A percentile compares a stretch with the other conserved stretches of the same genome.
Conservation (phyloP, 2,797 vertebrate genomes). For the Tauraco hartlaubi region DNA sequence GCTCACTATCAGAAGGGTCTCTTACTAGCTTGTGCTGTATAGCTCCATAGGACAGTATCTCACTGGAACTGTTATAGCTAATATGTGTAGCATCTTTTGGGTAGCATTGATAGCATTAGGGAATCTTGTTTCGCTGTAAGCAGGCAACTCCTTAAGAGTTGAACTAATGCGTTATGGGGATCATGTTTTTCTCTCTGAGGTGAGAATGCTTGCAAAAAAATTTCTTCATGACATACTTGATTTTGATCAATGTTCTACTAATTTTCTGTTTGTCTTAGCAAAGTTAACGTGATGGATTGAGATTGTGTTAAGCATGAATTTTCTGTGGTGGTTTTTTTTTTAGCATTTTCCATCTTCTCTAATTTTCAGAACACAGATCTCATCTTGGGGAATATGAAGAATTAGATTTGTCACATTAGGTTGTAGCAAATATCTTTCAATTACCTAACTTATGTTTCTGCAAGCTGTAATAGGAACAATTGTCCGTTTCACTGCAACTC, state of each 20-base stretch:
- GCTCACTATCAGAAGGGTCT: neutral
- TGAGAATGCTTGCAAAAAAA: neutral
- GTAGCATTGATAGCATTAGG: neutral
- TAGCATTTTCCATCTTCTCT: neutral
- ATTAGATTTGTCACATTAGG: neutral
- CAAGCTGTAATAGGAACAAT: neutral
- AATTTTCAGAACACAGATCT: neutral
- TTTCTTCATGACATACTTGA: neutral
- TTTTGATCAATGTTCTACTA: neutral
- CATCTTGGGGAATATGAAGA: neutral
- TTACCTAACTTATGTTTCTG: neutral
- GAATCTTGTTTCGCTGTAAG: neutral
- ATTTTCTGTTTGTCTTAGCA: neutral
- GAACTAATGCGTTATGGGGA: neutral
- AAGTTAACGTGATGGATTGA: neutral
- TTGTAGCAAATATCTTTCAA: constrained; percentile 2
- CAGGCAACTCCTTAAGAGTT: too few relatives aligned
- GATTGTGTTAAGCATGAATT: neutral
- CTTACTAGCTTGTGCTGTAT: neutral
- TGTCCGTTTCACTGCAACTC: neutral
- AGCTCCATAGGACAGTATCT: neutral
- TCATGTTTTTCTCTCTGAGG: neutral
- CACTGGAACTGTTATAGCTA: neutral
- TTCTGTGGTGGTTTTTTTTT: neutral
- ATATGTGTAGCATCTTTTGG: neutral